Conservation (phyloP, 2,888 invertebrate species). For the Disparrhopalites patrizii region DNA sequence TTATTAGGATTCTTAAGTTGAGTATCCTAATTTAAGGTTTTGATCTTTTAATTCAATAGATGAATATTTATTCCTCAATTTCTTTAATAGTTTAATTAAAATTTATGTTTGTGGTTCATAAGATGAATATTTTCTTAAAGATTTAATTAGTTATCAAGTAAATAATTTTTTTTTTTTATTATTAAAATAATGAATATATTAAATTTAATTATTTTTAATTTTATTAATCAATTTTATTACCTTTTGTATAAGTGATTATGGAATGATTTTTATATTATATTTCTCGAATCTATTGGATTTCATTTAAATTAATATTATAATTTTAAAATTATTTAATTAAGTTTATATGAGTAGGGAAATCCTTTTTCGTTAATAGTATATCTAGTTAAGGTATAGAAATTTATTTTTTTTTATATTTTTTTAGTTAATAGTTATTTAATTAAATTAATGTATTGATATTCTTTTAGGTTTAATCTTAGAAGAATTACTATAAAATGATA, state of each 20-base stretch:
- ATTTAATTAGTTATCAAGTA: conserved; percentile 36
- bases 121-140: conserved; percentile 51
- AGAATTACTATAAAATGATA: too few relatives aligned
- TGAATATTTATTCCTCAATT: too few relatives aligned
- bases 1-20: background rate
- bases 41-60: too few relatives aligned
- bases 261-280: background rate
- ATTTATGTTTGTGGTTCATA: too few relatives aligned
- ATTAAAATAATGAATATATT: background rate
- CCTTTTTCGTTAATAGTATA: background rate
- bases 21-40: background rate
- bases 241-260: background rate
- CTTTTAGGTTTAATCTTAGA: too few relatives aligned
- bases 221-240: background rate
- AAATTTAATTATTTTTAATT: conserved; percentile 1
- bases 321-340: background rate
- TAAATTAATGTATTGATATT: too few relatives aligned
- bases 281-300: background rate
- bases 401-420: too few relatives aligned
- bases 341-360: background rate
- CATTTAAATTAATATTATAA: background rate
- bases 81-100: too few relatives aligned
- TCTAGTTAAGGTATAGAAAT: too few relatives aligned
- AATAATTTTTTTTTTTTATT: background rate
- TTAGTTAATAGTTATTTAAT: too few relatives aligned